Conservation (phyloP, 2,888 invertebrate species). For the Drosophila merina region DNA sequence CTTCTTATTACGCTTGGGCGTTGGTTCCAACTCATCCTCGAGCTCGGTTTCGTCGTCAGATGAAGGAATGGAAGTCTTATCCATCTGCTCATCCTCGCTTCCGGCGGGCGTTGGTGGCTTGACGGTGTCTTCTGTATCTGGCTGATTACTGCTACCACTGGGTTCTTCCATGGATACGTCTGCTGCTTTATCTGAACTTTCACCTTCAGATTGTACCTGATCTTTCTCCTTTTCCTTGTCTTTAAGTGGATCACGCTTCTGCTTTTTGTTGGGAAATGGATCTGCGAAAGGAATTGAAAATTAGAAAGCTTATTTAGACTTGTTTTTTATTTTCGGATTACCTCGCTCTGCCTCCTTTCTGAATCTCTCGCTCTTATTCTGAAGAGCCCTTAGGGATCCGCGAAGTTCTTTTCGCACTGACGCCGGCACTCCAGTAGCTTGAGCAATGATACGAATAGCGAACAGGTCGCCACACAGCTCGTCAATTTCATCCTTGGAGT, state of each 20-base stretch:
- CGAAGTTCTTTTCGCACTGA: conserved; percentile 83
- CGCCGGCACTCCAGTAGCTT: conserved; percentile 83
- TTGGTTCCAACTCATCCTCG: conserved; percentile 57
- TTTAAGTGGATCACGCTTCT: conserved; percentile 63
- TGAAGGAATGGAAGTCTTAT: conserved; percentile 53
- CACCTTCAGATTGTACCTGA: conserved; percentile 32
- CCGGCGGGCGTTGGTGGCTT: conserved; percentile 39
- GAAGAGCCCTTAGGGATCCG: conserved; percentile 81
- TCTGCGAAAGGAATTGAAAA: conserved; percentile 53
- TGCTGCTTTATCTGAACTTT: conserved; percentile 28
- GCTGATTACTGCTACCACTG: conserved; percentile 13
- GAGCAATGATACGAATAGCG: conserved; percentile 84
- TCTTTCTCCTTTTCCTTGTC: conserved; percentile 53
- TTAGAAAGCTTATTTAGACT: neutral
- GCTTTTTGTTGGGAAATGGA: conserved; percentile 70
- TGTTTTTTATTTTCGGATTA: neutral
- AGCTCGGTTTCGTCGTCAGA: conserved; percentile 66
- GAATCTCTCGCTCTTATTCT: conserved; percentile 80
- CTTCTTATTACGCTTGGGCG: conserved; percentile 66
- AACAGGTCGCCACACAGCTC: conserved; percentile 84
- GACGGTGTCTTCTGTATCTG: conserved; percentile 15
- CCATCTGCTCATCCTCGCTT: conserved; percentile 60
- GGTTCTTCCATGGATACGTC: conserved; percentile 53
- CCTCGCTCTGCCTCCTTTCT: conserved; percentile 80
- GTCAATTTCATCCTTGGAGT: conserved; percentile 83